Evolutionary conservation across 2,888 invertebrate species (phyloP), one percentile per base, ranked within the genome.

Genomic region (Cataglyphis livida): DNA sequence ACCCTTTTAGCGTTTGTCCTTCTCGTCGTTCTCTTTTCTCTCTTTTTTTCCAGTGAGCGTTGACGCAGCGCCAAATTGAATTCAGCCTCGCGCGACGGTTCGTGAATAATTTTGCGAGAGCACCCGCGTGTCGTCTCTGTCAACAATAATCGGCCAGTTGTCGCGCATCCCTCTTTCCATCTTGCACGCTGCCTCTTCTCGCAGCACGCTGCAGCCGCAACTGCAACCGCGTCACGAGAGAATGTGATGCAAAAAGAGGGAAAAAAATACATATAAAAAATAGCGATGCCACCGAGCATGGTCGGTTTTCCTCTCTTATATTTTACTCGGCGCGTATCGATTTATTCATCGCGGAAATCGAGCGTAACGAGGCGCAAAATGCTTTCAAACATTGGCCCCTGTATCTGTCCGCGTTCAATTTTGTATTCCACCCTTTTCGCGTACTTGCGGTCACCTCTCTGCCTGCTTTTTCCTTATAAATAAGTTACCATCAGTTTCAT

Each of bases 291-390:
- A 15, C 35, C 21, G 66, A 21, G 25, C 70, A 54, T 48, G 51
- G 41, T 71, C 62, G 66, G 48, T 71, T 65, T 68, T 62, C 61
- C 59, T 57, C 81, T 75, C 76, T 62, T 64, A 78, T 79, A 74
- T 83, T 78, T 82, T 86, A 79, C 32, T 65, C 73, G 78, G 81
- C 82, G 78, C 83, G 78, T 85, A 89, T 91, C 90, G 90, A 91
- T 92, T 91, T 92, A 91, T 91, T 91, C 90, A 86, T 83, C 86
- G 86, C 84, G 88, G 88, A 90, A 92, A 92, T 92, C 89, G 92
- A 91, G 92, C 90, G 91, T 90, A 91, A 91, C 90, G 89, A 90
- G 83, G 88, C 90, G 88, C 90, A 89, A 92, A 92, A 92, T 91
- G 88, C 90, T 89, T 86, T 89, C 89, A 92, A 92, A 92, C 91